Conservation (phyloP, 2,888 invertebrate genomes). For the Parthenolecanium corni region DNA sequence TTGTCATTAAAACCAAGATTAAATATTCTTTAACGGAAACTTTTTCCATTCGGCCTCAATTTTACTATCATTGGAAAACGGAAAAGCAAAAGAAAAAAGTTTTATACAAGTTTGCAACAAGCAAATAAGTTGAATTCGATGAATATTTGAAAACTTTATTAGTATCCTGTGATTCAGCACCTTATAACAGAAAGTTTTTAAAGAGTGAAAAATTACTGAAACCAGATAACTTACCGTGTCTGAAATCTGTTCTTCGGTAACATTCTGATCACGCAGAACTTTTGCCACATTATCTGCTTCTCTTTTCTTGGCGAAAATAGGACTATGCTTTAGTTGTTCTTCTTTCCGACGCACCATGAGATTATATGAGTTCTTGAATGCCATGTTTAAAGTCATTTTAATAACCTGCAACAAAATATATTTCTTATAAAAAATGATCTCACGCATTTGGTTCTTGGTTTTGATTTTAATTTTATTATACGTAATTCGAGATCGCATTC, state of each 20-base stretch:
- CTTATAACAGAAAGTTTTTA: background rate
- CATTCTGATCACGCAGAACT: background rate
- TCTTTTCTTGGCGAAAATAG: conserved; percentile 8
- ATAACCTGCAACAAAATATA: conserved; percentile 6
- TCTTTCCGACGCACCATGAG: background rate
- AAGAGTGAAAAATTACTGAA: background rate
- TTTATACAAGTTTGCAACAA: too few species aligned
- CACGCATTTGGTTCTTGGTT: too few species aligned
- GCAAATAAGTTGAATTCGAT: too few species aligned
- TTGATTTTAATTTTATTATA: too few species aligned
- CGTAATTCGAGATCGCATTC: too few species aligned
- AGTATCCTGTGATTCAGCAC: too few species aligned
- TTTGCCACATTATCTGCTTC: background rate
- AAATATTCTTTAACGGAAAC: too few species aligned
- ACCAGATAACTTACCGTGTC: background rate
- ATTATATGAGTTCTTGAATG: background rate
- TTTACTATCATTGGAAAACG: too few species aligned
- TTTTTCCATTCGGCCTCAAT: too few species aligned
- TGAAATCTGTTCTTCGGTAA: conserved; percentile 7
- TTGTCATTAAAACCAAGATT: too few species aligned
- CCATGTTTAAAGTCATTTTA: background rate
- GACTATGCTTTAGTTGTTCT: conserved; percentile 7
- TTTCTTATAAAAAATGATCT: background rate
- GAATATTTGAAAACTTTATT: too few species aligned
- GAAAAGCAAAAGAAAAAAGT: too few species aligned